Base-by-base conservation (phyloP, 2,888 invertebrate species). In the Scelioninae gen. 1 region DNA sequence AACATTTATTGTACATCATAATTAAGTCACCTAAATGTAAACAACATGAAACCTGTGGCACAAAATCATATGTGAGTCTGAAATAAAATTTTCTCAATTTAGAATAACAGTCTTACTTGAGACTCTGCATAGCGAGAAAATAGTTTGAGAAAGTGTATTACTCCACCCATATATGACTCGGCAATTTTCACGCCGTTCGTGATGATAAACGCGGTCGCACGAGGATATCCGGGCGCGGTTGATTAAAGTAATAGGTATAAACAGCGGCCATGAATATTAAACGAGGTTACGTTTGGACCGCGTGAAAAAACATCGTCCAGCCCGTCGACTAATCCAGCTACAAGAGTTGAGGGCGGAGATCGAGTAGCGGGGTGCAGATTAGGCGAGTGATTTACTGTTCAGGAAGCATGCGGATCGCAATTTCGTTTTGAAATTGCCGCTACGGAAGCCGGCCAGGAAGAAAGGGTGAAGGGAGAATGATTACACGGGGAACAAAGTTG, bases 241-340 rank as follows among this genome's bases (percentile, higher is more conserved):
- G 83, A 83, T 79, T 74, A 87, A 87, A 85, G 84, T 87, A 86
- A 87, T 85, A 85, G 83, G 83, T 82, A 85, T 86, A 85, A 87
- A 84, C 85, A 85, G 82, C 69, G 80, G 84, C 83, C 84, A 84
- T 86, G 87, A 86, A 87, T 87, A 86, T 85, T 87, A 85, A 85
- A 83, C 84, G 79, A 83, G 83, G 80, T 65, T 51, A 56, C 69
- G 49, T 65, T 56, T 32, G 72, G 71, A 63, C 23, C n/a, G 53
- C 31, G 77, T 32, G 65, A 76, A 80, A 84, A 81, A 83, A 71
- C 76, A 76, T 9, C 66, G 74, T 56, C 72, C 81, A 53, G 69
- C 34, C 62, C 51, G 75, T 15, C 58, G 65, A 81, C 80, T 81
- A 74, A 75, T 80, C 66, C 81, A 69, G 55, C 29, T 23, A 63